phyloP scores from a whole-genome alignment of 2,113 vertebrate species.

The Stictonetta naevosa region DNA sequence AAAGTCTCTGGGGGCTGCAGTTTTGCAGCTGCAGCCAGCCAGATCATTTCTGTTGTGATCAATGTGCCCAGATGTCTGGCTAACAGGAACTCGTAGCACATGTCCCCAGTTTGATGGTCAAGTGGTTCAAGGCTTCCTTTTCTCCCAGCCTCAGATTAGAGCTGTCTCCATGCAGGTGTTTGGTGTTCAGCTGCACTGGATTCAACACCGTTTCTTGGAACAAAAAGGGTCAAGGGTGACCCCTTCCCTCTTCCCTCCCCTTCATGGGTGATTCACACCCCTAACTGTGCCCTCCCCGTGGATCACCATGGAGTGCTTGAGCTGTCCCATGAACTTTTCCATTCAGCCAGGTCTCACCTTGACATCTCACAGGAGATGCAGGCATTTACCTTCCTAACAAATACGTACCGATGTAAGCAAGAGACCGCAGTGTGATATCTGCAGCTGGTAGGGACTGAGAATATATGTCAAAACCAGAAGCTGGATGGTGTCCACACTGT shows the following conservation, averaged over 20 bases:
- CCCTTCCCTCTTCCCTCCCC: neutral
- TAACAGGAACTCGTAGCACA: neutral
- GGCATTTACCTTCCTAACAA: neutral
- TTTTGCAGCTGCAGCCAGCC: neutral
- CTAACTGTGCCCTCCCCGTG: fast-evolving
- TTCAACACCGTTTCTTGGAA: neutral
- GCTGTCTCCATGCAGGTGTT: neutral
- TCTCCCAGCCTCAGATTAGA: neutral
- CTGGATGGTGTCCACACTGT: fast-evolving
- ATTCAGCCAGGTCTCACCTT: neutral
- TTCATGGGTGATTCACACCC: neutral
- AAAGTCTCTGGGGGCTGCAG: neutral
- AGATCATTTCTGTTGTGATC: neutral
- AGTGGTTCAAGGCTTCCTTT: neutral
- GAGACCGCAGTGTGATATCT: neutral
- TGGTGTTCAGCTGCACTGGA: neutral
- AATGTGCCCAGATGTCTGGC: neutral
- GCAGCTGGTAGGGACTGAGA: too few species aligned
- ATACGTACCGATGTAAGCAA: neutral
- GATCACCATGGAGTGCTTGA: neutral
- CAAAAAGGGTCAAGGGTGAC: neutral
- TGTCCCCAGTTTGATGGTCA: neutral
- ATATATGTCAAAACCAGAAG: neutral
- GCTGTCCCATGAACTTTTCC: neutral
- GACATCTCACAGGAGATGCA: neutral